Evolutionary conservation across 1,140 invertebrate species (phyloP), one percentile per base, ranked within the genome.

Genomic region (Drosophila ironensis): DNA sequence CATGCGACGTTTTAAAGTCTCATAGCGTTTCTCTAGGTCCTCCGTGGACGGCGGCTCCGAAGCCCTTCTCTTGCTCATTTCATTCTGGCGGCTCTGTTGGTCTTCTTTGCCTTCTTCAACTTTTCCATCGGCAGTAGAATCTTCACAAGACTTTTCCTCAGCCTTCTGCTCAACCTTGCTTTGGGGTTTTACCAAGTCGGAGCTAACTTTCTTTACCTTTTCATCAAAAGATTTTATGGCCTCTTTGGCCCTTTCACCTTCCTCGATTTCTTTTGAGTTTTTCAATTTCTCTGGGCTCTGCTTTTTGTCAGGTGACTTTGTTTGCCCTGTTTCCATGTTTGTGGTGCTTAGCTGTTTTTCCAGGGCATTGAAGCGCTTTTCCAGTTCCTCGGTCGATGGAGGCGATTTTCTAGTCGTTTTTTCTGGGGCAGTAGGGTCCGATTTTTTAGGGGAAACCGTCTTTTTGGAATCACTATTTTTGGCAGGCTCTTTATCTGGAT

Each of bases 41-140:
- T 89, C 88, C n/a, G 77, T 89, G 1, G 88, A 76, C 0, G 88
- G 88, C 0, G 88, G 87, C 4, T 89, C 88, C 0, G 88, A 89
- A 4, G 84, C 77, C 2, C 88, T 67, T 11, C 87, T 51, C 8
- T 87, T 73, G 5, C 6, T 44, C 4, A 45, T 27, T 1, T 72
- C 59, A 42, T 27, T 59, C 63, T 16, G 40, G 0, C 9, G 44
- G 16, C 8, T 8, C 2, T 38, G 12, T 2, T 44, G 33, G 4
- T 33, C 2, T 37, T 4, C 0, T 24, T 12, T 0, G 4, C 1
- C n/a, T 45, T 37, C 1, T 16, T 7, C 0, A 47, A n/a, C n/a
- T n/a, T n/a, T n/a, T n/a, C n/a, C 27, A 7, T 14, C 5, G 30
- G 4, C n/a, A 0, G 22, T 4, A 6, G 33, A 4, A 6, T 19